phyloP scores from a whole-genome alignment of 2,797 vertebrate genomes.

The Schizopygopsis pylzovi region DNA sequence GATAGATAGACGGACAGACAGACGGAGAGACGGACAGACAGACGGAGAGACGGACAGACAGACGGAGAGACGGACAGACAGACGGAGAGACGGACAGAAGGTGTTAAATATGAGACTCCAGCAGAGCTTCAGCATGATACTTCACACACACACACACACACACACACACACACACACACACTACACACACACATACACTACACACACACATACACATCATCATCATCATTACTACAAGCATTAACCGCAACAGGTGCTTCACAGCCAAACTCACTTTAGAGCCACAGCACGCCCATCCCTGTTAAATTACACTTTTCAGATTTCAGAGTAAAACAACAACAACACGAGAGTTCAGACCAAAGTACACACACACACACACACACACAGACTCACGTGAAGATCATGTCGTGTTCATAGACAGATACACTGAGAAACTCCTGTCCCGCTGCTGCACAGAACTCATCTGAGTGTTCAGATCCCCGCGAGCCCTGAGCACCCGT shows the following conservation, averaged over 20 bases:
- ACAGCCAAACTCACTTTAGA: not conserved
- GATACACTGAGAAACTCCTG: constrained; percentile 52
- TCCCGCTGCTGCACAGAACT: constrained; percentile 70
- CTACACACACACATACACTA: no score
- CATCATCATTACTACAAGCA: constrained; percentile 1
- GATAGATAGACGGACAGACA: rapidly evolving
- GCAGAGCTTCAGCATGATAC: not conserved
- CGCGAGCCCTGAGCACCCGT: not conserved
- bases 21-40: no score
- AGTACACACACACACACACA: not conserved
- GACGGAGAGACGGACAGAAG: not conserved
- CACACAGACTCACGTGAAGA: constrained; percentile 5
- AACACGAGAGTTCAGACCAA: not conserved
- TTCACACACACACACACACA: not conserved
- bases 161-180: not conserved
- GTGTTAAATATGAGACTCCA: not conserved
- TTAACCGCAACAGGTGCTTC: not conserved
- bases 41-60: no score
- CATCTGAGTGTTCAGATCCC: constrained; percentile 79
- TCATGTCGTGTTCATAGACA: not conserved
- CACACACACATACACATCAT: no score
- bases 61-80: no score
- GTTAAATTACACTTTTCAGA: not conserved
- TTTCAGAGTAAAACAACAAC: not conserved
- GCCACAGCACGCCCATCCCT: not conserved